phyloP scores from a whole-genome alignment of 2,888 invertebrate species.

The Stomorhina lunata region DNA sequence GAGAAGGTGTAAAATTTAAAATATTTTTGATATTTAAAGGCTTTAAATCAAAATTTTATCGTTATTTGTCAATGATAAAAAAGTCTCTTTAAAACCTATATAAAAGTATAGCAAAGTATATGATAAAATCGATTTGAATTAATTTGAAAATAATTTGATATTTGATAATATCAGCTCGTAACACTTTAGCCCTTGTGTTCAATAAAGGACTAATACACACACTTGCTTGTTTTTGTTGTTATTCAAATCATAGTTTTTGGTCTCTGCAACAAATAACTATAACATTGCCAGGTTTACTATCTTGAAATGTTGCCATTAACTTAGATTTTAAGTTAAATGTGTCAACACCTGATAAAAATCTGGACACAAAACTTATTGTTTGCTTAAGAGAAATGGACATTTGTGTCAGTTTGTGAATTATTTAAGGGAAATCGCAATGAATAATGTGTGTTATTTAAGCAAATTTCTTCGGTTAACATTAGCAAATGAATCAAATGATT shows the following conservation, averaged over 20 bases:
- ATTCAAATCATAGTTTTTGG: background rate
- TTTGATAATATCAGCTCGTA: too few relatives aligned
- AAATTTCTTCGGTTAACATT: background rate
- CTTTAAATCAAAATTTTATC: too few relatives aligned
- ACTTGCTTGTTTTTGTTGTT: constrained; percentile 4
- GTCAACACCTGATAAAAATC: constrained; percentile 63
- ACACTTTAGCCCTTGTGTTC: too few relatives aligned
- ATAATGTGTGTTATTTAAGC: background rate
- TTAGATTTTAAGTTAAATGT: constrained; percentile 51
- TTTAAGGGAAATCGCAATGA: background rate
- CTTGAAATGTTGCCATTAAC: constrained; percentile 58
- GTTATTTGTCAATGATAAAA: too few relatives aligned
- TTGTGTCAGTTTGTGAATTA: background rate
- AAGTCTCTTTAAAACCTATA: too few relatives aligned
- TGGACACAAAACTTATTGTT: background rate
- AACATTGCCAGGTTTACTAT: constrained; percentile 50
- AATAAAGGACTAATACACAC: too few relatives aligned
- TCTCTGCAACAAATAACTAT: constrained; percentile 43
- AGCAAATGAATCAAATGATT: background rate
- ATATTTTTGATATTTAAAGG: too few relatives aligned
- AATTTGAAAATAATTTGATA: too few relatives aligned
- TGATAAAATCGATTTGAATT: too few relatives aligned
- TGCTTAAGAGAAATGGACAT: background rate
- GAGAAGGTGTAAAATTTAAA: too few relatives aligned
- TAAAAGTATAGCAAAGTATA: too few relatives aligned